Evolutionary conservation across 2,888 invertebrate genomes (phyloP).

Genomic region (Harpagoxenus sublaevis): DNA sequence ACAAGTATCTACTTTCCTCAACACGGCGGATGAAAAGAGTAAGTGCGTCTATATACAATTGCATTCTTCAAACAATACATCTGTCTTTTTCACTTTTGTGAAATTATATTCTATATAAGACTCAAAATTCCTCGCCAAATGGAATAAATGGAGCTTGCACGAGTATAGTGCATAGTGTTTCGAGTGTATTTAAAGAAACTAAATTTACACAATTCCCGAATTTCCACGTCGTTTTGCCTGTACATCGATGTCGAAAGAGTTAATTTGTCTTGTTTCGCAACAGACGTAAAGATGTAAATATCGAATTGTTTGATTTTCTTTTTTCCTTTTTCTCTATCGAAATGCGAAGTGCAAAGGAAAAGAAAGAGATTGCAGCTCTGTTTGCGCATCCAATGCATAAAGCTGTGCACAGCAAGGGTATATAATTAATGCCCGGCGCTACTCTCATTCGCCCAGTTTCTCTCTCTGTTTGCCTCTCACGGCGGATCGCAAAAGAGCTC

Average conservation of each 20-base stretch:
- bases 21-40: not conserved
- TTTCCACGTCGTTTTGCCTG: not conserved
- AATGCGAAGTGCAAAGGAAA: slow-evolving; percentile 37
- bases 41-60: not conserved
- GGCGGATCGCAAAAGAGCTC: slow-evolving; percentile 56
- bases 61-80: not conserved
- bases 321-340: slow-evolving; percentile 17
- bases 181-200: not conserved
- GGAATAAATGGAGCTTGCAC: not conserved
- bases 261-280: not conserved
- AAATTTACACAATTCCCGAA: not conserved
- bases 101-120: not conserved
- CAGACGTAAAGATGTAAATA: not conserved
- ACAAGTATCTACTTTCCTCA: not conserved
- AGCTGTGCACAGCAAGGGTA: slow-evolving; percentile 52
- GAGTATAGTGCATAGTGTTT: too few relatives aligned
- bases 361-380: slow-evolving; percentile 23
- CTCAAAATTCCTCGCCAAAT: not conserved
- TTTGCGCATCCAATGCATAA: slow-evolving; percentile 20
- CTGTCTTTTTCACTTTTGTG: not conserved
- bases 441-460: slow-evolving; percentile 56
- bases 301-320: slow-evolving; percentile 47
- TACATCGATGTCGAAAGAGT: not conserved
- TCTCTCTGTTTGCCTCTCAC: slow-evolving; percentile 50
- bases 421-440: slow-evolving; percentile 63